Base-by-base conservation (phyloP, 2,113 vertebrate species). In the Paedocypris sp. region DNA sequence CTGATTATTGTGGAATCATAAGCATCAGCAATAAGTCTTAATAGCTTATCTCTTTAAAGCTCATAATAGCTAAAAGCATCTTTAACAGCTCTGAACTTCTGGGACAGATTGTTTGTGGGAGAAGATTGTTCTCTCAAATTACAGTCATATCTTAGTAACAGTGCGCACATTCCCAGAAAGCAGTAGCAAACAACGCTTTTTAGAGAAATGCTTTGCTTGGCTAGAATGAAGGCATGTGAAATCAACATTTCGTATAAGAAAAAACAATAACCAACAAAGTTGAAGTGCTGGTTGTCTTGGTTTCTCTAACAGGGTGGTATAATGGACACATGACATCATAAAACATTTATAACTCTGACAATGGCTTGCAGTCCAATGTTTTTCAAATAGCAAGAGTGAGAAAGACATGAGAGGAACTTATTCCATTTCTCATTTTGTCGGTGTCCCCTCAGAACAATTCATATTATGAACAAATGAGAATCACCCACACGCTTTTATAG, bases 71-170 rank as follows among this genome's bases (percentile, higher is more conserved):
- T 35, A 12, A 23, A 33, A 22, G 67, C 50, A n/a, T n/a, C n/a
- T 57, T 45, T 53, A 63, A 49, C 31, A 43, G n/a, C 29, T 31
- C 20, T 32, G 41, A 58, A 10, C 5, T 62, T 42, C 45, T 38
- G 66, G 52, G 66, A 68, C 32, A 42, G 46, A 59, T 32, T 36
- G 46, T 60, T 12, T 7, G 36, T 56, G 32, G 52, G 52, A 59
- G 53, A 13, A 26, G 18, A 42, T 28, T 39, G 31, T 22, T 48
- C 18, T 53, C 47, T 46, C 39, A 42, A 54, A 4, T 18, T n/a
- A 23, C 1, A 3, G 5, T 52, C 11, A 36, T 10, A 54, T 3
- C 12, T 52, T 19, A 23, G 12, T 13, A 16, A 38, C 23, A 10
- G 8, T 19, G 36, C 11, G 12, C 3, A 50, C 15, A 8, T 47